A percentile compares a stretch with the other conserved stretches of the same genome.
Conservation (phyloP, 2,113 vertebrate genomes). For the Notarius lentiginosus region DNA sequence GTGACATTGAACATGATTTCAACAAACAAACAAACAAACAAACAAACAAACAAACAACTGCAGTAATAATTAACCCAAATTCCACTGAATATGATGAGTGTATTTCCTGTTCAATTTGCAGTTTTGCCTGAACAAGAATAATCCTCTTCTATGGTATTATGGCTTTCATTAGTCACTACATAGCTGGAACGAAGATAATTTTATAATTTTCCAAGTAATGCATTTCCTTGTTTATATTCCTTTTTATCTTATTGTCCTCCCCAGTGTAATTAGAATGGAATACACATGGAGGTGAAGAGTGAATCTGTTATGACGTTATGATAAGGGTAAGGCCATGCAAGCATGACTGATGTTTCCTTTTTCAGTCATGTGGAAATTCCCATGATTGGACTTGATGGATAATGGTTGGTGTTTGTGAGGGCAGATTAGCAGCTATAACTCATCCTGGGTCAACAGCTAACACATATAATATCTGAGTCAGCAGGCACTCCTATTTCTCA, state of each 20-base stretch:
- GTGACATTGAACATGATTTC: background rate
- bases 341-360: background rate
- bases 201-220: background rate
- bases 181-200: background rate
- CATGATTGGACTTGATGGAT: background rate
- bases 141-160: background rate
- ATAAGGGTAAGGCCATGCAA: background rate
- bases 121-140: background rate
- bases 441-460: background rate
- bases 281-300: background rate
- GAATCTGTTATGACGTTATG: background rate
- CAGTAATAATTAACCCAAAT: background rate
- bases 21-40: background rate
- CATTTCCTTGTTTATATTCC: background rate
- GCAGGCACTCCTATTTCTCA: background rate
- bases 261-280: background rate
- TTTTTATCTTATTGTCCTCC: background rate
- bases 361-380: constrained; percentile 10
- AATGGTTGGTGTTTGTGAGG: background rate
- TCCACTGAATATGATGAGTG: background rate
- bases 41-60: background rate
- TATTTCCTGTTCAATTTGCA: background rate
- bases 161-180: background rate
- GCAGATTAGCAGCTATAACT: background rate
- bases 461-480: background rate